phyloP scores from a whole-genome alignment of 1,140 invertebrate genomes.

The Uloborus diversus region DNA sequence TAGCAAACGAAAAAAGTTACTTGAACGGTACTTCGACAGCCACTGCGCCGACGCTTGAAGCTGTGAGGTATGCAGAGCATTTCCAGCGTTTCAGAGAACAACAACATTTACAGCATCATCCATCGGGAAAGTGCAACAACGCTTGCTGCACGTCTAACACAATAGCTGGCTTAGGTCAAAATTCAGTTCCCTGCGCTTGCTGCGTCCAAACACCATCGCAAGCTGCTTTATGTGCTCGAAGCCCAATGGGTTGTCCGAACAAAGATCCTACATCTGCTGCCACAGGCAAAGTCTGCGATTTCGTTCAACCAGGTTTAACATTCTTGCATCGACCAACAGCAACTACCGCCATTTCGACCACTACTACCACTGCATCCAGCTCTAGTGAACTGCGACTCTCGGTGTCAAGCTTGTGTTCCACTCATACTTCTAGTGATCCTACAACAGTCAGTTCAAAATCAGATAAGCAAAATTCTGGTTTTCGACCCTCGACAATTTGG shows the following conservation, averaged over 20 bases:
- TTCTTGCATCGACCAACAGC: conserved; percentile 46
- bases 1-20: conserved; percentile 16
- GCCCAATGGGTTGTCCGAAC: conserved; percentile 32
- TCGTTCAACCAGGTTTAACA: conserved; percentile 7
- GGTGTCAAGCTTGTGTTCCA: conserved; percentile 13
- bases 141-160: conserved; percentile 17
- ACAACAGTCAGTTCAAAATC: conserved; percentile 29
- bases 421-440: conserved; percentile 1
- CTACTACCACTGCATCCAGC: not conserved
- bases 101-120: conserved; percentile 40
- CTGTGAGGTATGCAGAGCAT: conserved; percentile 47
- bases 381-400: conserved; percentile 11
- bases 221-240: conserved; percentile 38
- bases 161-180: conserved; percentile 21
- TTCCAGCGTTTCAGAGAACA: conserved; percentile 66
- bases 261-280: conserved; percentile 47
- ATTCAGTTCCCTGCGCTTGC: conserved; percentile 50
- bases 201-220: conserved; percentile 54
- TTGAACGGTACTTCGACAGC: conserved; percentile 18
- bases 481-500: conserved; percentile 22
- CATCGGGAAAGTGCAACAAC: conserved; percentile 31
- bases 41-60: not conserved
- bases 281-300: conserved; percentile 40
- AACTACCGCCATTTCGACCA: conserved; percentile 11
- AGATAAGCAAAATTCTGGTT: conserved; percentile 5